A percentile compares a stretch with the other conserved stretches of the same genome.
phyloP scores from a whole-genome alignment of 2,113 vertebrate species.

The Stigmatopora argus region DNA sequence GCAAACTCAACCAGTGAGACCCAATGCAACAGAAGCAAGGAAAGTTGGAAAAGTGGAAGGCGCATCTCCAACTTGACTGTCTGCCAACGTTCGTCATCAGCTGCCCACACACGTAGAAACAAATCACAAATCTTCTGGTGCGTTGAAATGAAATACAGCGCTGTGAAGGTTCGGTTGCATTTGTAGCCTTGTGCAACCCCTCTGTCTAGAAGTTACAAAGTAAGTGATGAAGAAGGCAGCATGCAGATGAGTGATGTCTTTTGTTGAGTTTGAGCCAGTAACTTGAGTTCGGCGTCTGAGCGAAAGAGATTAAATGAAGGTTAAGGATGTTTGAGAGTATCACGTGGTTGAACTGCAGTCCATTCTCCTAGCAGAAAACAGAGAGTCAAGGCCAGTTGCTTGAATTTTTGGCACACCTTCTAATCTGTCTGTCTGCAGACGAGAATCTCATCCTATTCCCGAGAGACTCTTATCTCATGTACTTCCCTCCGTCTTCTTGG shows the following conservation, averaged over 20 bases:
- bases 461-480: constrained; percentile 1
- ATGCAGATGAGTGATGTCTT: not conserved
- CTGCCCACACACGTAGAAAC: constrained; percentile 27
- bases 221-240: constrained; percentile 7
- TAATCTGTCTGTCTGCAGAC: constrained; percentile 7
- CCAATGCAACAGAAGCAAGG: constrained; percentile 45
- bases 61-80: constrained; percentile 43
- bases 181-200: constrained; percentile 2
- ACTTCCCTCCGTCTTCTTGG: constrained; percentile 9
- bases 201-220: not conserved
- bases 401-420: constrained; percentile 14
- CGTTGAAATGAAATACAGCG: not conserved
- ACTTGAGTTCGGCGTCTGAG: not conserved
- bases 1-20: constrained; percentile 77
- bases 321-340: constrained; percentile 11
- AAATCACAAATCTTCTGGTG: not conserved
- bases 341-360: constrained; percentile 24
- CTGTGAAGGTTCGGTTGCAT: not conserved
- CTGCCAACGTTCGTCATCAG: constrained; percentile 58
- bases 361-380: constrained; percentile 76
- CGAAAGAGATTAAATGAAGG: constrained; percentile 8
- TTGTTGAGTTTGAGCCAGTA: not conserved
- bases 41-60: constrained; percentile 49
- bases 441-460: constrained; percentile 3
- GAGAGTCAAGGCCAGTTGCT: constrained; percentile 66